These are phyloP conservation scores for Hypomecis atomaria DNA, from an alignment of 2,888 invertebrate species.

Conservation along the genomic window DNA sequence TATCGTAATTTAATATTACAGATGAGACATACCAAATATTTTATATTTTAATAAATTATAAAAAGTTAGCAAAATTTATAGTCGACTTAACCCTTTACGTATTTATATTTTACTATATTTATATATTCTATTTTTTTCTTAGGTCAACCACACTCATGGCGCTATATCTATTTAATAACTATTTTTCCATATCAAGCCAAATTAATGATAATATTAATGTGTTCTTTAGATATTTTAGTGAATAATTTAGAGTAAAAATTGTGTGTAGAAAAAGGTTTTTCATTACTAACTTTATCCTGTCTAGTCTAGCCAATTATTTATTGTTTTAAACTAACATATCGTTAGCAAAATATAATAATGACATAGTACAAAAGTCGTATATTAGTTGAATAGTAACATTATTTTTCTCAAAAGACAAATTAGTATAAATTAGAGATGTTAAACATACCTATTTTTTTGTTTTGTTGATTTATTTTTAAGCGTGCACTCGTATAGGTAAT, in stretches of 20 bases:
- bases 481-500: no score
- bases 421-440: conserved; percentile 10
- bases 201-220: neutral
- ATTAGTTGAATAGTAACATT: neutral
- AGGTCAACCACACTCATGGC: neutral
- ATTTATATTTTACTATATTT: no score
- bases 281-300: neutral
- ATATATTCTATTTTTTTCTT: neutral
- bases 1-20: no score
- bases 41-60: no score
- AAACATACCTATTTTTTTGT: conserved; percentile 10
- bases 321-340: neutral
- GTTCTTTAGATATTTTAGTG: conserved; percentile 3
- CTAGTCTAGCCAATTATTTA: conserved; percentile 1
- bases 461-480: conserved; percentile 30
- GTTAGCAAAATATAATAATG: neutral
- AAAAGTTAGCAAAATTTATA: no score
- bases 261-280: no score
- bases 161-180: neutral
- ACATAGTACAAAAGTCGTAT: conserved; percentile 1
- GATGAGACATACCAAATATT: no score
- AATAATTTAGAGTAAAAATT: neutral
- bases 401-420: conserved; percentile 10
- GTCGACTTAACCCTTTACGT: no score
- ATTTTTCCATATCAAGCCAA: neutral